Base-by-base conservation (phyloP, 1,140 invertebrate genomes). In the Adoxophyes honmai region DNA sequence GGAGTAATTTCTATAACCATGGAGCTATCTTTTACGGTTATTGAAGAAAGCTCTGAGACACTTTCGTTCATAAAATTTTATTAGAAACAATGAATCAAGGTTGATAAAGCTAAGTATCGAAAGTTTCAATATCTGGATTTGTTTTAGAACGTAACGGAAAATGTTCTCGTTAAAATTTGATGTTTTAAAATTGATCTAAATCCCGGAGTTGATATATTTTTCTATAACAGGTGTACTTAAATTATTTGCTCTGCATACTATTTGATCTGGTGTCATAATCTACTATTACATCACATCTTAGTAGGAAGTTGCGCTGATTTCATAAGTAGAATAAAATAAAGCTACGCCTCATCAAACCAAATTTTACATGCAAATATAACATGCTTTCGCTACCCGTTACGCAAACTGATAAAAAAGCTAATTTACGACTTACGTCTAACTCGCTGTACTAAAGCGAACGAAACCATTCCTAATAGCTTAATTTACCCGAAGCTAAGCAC, bases 11-110 rank as follows among this genome's bases (percentile, higher is more conserved):
- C 33, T 15, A 52, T 35, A n/a, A 9, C 33, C 34, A 16, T 59
- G n/a, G 39, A 55, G 52, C 60, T 70, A 67, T 70, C 65, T 67
- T 56, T 60, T 64, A 67, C 55, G 57, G 68, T 64, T 66, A 70
- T 62, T 63, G 57, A 58, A 58, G 57, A 66, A 71, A 62, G 66
- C 51, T 35, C n/a, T 66, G 63, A 61, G 56, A 65, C 21, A 6
- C 57, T 48, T 57, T 54, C 34, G 33, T 44, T 63, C 57, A 64
- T 67, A 60, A 68, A 68, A 65, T 71, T 71, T 68, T 68, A 71
- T 68, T 68, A 68, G 52, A 39, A 35, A 48, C 54, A 28, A 34
- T 59, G 44, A 57, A 38, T 59, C 51, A 52, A 34, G 55, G 57
- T 28, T 59, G 63, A 65, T 69, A 65, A 60, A 35, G 53, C 42